phyloP scores from a whole-genome alignment of 2,797 vertebrate genomes.

The Zenarchopterus dispar region DNA sequence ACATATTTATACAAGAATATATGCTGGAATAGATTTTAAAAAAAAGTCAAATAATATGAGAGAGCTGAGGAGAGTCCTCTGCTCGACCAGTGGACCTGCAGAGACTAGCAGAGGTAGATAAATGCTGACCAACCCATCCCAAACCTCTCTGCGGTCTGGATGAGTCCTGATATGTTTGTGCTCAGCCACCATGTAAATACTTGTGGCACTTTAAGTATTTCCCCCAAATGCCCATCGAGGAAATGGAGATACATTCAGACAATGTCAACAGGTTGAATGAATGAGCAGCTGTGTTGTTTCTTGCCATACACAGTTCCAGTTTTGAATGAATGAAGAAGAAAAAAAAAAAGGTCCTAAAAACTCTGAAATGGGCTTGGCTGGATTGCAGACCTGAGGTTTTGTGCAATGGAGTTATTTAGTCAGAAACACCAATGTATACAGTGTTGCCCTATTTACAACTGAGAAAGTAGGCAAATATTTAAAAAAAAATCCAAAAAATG shows the following conservation, averaged over 20 bases:
- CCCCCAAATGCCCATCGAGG: conserved; percentile 76
- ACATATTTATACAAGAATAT: conserved; percentile 71
- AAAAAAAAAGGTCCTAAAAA: conserved; percentile 41
- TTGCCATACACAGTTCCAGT: conserved; percentile 48
- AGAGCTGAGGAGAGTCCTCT: conserved; percentile 26
- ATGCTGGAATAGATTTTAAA: conserved; percentile 22
- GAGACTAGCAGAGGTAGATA: conserved; percentile 77
- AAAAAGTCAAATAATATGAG: conserved; percentile 12
- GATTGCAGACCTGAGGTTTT: conserved; percentile 70
- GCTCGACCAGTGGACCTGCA: conserved; percentile 58
- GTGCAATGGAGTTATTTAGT: conserved; percentile 80
- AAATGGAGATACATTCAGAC: conserved; percentile 79
- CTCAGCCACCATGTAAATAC: conserved; percentile 66
- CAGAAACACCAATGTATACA: conserved; percentile 78
- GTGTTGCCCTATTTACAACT: conserved; percentile 78
- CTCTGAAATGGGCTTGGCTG: conserved; percentile 66
- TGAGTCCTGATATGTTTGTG: conserved; percentile 77
- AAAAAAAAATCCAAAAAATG: conserved; percentile 73
- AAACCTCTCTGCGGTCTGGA: conserved; percentile 67
- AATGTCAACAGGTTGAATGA: conserved; percentile 79
- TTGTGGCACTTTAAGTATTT: conserved; percentile 75
- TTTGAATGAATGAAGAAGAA: conserved; percentile 65
- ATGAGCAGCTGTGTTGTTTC: conserved; percentile 71
- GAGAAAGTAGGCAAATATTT: conserved; percentile 71
- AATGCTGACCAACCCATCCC: conserved; percentile 57